Evolutionary conservation across 2,888 invertebrate species (phyloP).

Genomic region (Pyrrhia umbra): DNA sequence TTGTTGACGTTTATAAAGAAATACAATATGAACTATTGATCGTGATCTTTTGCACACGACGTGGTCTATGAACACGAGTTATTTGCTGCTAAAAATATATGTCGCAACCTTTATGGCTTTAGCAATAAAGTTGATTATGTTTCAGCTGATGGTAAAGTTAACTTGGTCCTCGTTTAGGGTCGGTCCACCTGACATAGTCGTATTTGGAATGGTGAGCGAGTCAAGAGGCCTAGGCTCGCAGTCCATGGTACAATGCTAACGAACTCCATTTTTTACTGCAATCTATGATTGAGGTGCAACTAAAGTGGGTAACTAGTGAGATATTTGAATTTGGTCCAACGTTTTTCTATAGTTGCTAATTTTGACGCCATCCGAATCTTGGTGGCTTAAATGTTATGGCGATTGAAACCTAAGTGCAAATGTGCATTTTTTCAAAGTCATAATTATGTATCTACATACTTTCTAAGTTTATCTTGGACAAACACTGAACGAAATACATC

Average conservation of each 20-base stretch:
- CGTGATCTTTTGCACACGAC: slow-evolving; percentile 82
- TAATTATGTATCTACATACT: too few species aligned
- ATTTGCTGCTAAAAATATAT: slow-evolving; percentile 10
- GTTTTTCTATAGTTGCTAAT: background rate
- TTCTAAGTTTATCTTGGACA: too few species aligned
- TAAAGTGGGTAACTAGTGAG: background rate
- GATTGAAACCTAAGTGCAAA: too few species aligned
- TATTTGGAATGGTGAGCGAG: slow-evolving; percentile 82
- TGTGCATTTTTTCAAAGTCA: too few species aligned
- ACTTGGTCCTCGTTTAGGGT: slow-evolving; percentile 67
- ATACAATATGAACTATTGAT: slow-evolving; percentile 79
- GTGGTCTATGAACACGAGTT: slow-evolving; percentile 63
- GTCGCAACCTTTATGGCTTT: slow-evolving; percentile 26
- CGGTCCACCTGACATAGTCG: slow-evolving; percentile 82
- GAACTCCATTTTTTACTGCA: slow-evolving; percentile 57
- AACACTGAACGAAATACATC: too few species aligned
- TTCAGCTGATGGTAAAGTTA: slow-evolving; percentile 11
- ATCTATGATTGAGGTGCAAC: slow-evolving; percentile 46
- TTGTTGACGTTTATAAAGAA: slow-evolving; percentile 82
- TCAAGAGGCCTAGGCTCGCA: slow-evolving; percentile 72
- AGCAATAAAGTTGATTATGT: slow-evolving; percentile 48
- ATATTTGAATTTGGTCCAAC: slow-evolving; percentile 26
- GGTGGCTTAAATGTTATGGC: too few species aligned
- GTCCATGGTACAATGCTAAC: slow-evolving; percentile 64
- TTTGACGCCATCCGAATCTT: too few species aligned